These are phyloP conservation scores for Eilema sororculum DNA, from an alignment of 2,888 invertebrate genomes.

Conservation along the genomic window DNA sequence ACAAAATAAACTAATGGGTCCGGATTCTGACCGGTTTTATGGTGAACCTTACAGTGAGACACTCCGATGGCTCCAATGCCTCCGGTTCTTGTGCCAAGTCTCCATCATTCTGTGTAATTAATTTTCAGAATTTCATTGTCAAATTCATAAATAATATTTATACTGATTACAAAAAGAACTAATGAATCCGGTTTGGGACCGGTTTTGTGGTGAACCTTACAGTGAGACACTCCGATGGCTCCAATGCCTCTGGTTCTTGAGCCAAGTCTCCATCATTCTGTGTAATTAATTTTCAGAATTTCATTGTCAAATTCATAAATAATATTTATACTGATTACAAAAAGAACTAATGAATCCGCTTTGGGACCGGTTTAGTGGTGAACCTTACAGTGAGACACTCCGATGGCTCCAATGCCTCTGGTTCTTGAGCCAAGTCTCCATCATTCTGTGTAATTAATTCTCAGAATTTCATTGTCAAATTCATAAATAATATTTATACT, in stretches of 20 bases:
- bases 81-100: slow-evolving; percentile 65
- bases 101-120: slow-evolving; percentile 72
- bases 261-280: slow-evolving; percentile 76
- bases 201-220: slow-evolving; percentile 63
- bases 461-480: no score
- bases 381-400: slow-evolving; percentile 66
- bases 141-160: slow-evolving; percentile 10
- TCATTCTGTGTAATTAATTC: slow-evolving; percentile 68
- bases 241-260: slow-evolving; percentile 61
- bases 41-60: slow-evolving; percentile 65
- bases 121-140: not conserved
- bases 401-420: slow-evolving; percentile 59
- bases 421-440: slow-evolving; percentile 66
- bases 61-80: slow-evolving; percentile 60
- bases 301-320: not conserved
- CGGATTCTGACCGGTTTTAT: slow-evolving; percentile 37
- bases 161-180: not conserved
- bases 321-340: slow-evolving; percentile 10
- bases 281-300: slow-evolving; percentile 29
- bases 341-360: slow-evolving; percentile 33
- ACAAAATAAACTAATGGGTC: slow-evolving; percentile 24
- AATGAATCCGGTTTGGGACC: slow-evolving; percentile 38
- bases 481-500: slow-evolving; percentile 11
- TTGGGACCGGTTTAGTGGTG: slow-evolving; percentile 41
- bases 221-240: slow-evolving; percentile 57